Conservation (phyloP, 1,140 invertebrate genomes). For the Apocrypta bakeri region DNA sequence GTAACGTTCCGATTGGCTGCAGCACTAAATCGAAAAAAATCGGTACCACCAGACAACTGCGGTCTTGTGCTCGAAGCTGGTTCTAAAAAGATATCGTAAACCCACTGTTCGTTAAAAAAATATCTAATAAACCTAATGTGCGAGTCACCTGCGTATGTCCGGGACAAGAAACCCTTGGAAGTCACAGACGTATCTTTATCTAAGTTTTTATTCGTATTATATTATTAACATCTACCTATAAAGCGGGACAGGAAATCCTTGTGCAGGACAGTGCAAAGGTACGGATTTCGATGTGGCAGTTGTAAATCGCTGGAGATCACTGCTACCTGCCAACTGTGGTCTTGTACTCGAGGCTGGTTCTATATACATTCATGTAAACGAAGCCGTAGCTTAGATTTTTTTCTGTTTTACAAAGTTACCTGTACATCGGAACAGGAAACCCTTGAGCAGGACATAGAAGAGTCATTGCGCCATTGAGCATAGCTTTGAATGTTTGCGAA, state of each 20-base stretch:
- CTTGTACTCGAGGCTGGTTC: conserved; percentile 73
- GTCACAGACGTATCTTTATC: not conserved
- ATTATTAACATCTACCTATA: conserved; percentile 72
- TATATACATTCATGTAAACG: conserved; percentile 67
- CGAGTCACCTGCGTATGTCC: conserved; percentile 74
- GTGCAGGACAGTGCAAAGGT: conserved; percentile 77
- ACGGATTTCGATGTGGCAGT: conserved; percentile 63
- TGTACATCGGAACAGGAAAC: conserved; percentile 80
- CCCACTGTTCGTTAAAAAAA: not conserved
- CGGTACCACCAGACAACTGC: conserved; percentile 68
- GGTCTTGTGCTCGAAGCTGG: conserved; percentile 72
- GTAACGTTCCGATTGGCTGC: conserved; percentile 67
- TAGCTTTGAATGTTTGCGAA: conserved; percentile 68
- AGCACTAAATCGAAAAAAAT: conserved; percentile 67
- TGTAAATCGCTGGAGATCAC: conserved; percentile 68
- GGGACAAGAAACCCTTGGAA: conserved; percentile 82
- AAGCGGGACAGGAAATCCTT: conserved; percentile 76
- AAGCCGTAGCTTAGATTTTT: not conserved
- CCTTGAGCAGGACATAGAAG: conserved; percentile 80
- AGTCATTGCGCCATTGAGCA: conserved; percentile 69
- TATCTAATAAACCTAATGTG: conserved; percentile 11
- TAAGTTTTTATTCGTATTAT: not conserved
- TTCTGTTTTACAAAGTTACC: conserved; percentile 68
- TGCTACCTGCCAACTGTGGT: conserved; percentile 68
- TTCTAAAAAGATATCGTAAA: conserved; percentile 60